Evolutionary conservation across 2,888 invertebrate species (phyloP), one percentile per base, ranked within the genome.

Genomic region (Drosophila pseudotalamancana): DNA sequence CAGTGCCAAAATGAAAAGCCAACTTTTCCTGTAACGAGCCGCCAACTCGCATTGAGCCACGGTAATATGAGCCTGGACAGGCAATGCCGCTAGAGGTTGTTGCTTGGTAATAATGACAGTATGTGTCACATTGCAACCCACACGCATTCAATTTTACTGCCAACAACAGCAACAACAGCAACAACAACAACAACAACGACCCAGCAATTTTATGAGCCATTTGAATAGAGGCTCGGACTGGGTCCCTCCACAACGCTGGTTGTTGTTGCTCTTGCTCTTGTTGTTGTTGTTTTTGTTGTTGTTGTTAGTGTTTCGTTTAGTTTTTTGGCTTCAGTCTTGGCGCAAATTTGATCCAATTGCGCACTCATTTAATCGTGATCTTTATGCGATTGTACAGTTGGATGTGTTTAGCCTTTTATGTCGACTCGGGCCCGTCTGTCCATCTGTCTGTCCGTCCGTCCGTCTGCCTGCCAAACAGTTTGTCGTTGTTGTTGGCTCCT

Each of bases 111-210:
- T 90, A 89, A 87, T 89, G 89, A 83, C 89, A 89, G 85, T 81
- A 88, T 89, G 83, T 89, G 90, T 87, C 88, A 88, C 80, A 84
- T 87, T 77, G 80, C 89, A 87, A 89, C 90, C 88, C 89, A 90
- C 90, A 89, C 84, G 83, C 84, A 87, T 88, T 87, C 87, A 87
- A 84, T 86, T 88, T 87, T 65, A 87, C 70, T 68, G 71, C 70
- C 66, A 53, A 67, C 46, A 54, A 51, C 32, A 49, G 62, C 55
- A 66, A 45, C 37, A 37, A 23, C 56, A 39, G 9, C 66, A 59
- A 6, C 55, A 21, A 23, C 27, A 23, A 0, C 64, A 71, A 35
- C 46, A 46, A 34, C 51, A 48, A 70, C 9, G 46, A 69, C 46
- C 64, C 64, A 51, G 67, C 71, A 72, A 63, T 77, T 87, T 84